Evolutionary conservation across 2,797 vertebrate species (phyloP).

Genomic region (Diplodus puntazzo): DNA sequence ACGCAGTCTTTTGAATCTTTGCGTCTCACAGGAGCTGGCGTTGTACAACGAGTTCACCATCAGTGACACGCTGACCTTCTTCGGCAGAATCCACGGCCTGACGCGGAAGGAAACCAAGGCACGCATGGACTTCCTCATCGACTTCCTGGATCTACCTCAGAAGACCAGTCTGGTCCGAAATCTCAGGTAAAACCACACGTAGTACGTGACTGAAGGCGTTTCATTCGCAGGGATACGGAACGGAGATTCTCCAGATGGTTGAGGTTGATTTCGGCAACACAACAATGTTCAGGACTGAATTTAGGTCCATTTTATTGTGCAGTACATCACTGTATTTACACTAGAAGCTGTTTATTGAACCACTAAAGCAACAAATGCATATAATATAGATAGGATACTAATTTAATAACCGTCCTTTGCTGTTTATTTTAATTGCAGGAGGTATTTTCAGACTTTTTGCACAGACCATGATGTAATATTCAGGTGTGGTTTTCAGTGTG

Average conservation of each 20-base stretch:
- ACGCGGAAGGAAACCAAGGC: slow-evolving; percentile 80
- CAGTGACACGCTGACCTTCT: slow-evolving; percentile 85
- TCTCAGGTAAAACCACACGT: slow-evolving; percentile 79
- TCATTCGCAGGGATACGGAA: not conserved
- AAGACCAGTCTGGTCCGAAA: slow-evolving; percentile 84
- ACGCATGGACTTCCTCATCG: slow-evolving; percentile 85
- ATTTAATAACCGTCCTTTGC: too few relatives aligned
- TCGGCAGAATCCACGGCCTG: slow-evolving; percentile 85
- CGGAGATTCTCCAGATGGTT: not conserved
- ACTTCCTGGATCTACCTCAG: slow-evolving; percentile 87
- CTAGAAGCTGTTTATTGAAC: not conserved
- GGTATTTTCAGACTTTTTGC: too few relatives aligned
- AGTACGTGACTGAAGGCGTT: not conserved
- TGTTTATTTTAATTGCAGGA: too few relatives aligned
- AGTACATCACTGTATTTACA: not conserved
- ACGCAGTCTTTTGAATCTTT: not conserved
- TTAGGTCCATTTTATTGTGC: not conserved
- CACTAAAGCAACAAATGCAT: not conserved
- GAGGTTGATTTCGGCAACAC: not conserved
- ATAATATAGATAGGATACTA: not conserved
- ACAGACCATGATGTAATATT: not conserved
- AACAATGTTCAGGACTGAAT: not conserved
- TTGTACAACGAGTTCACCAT: slow-evolving; percentile 89
- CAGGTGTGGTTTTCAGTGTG: not conserved
- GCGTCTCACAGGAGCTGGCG: slow-evolving; percentile 82